Conservation (phyloP, 2,113 vertebrate genomes). For the Sebastes schlegelii region DNA sequence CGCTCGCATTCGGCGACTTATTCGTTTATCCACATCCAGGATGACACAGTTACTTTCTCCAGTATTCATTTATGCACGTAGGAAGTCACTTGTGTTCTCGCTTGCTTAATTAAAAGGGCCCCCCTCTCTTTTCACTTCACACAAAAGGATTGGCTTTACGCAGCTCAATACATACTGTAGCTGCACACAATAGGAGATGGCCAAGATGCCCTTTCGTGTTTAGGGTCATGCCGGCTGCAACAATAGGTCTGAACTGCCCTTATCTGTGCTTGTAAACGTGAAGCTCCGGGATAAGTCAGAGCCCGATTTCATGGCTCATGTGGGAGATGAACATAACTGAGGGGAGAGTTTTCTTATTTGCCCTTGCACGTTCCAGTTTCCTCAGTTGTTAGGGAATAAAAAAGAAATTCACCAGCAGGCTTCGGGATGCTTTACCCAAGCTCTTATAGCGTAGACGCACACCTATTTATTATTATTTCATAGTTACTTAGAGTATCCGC, state of each 20-base stretch:
- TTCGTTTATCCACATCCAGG: constrained; percentile 80
- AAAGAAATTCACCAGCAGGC: constrained; percentile 25
- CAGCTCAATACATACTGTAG: constrained; percentile 59
- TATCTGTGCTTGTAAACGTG: constrained; percentile 79
- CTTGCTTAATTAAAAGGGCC: constrained; percentile 75
- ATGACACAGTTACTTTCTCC: constrained; percentile 76
- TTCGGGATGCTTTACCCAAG: constrained; percentile 34
- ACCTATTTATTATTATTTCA: constrained; percentile 63
- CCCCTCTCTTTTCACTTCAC: constrained; percentile 55
- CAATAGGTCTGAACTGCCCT: constrained; percentile 75
- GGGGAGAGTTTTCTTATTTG: constrained; percentile 52
- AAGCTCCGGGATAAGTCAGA: constrained; percentile 63
- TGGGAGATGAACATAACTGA: constrained; percentile 61
- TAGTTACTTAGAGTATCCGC: constrained; percentile 42
- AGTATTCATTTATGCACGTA: constrained; percentile 79
- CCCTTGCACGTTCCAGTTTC: constrained; percentile 55
- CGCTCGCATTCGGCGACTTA: constrained; percentile 73
- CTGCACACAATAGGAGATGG: constrained; percentile 74
- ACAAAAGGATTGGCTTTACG: constrained; percentile 63
- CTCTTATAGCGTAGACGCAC: constrained; percentile 10
- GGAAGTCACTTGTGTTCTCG: constrained; percentile 74
- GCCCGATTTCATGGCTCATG: constrained; percentile 66
- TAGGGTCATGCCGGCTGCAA: constrained; percentile 69
- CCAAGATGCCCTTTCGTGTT: constrained; percentile 76
- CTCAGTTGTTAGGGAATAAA: constrained; percentile 38